Base-by-base conservation (phyloP, 2,797 vertebrate genomes). In the Botia almorhae region DNA sequence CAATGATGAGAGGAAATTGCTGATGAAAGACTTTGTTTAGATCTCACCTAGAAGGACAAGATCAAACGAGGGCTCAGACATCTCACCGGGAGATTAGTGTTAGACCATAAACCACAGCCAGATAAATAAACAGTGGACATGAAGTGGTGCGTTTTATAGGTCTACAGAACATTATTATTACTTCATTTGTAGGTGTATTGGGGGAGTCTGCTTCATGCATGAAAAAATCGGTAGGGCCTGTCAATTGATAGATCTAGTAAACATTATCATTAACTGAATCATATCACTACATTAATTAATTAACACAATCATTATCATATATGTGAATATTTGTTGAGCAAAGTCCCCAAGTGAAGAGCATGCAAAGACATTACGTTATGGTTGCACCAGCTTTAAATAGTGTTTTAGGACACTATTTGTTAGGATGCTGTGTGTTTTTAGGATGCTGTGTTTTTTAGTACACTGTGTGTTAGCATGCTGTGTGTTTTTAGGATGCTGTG, bases 1-100 rank as follows among this genome's bases (percentile, higher is more conserved):
- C 83, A 69, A 77, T 80, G 81, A 64, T 56, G 55, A 65, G 53
- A 80, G 69, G 55, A 82, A 84, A 84, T 67, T 63, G 83, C 83
- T 85, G 83, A 82, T 46, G 48, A 63, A 46, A 68, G 69, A 64
- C 64, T 74, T 55, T 83, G 61, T 73, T n/a, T 72, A 70, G 58
- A 10, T 23, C 61, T 72, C 56, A 68, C 68, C 51, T 36, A 14
- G 36, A 43, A 80, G 65, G 65, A 17, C 58, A 14, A 19, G 33
- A 80, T 80, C 60, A 80, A 80, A 76, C 23, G 7, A 68, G 46
- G 17, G 16, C 70, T 69, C 65, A 61, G 74, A 73, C 67, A 80
- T 80, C 78, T 80, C 61, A 46, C 21, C 0, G 4, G 21, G 36
- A 80, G 50, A 73, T 80, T 72, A 73, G 48, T 55, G 78, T 53